Evolutionary conservation across 1,140 invertebrate species (phyloP).

Genomic region (Drosophila pectinifera): DNA sequence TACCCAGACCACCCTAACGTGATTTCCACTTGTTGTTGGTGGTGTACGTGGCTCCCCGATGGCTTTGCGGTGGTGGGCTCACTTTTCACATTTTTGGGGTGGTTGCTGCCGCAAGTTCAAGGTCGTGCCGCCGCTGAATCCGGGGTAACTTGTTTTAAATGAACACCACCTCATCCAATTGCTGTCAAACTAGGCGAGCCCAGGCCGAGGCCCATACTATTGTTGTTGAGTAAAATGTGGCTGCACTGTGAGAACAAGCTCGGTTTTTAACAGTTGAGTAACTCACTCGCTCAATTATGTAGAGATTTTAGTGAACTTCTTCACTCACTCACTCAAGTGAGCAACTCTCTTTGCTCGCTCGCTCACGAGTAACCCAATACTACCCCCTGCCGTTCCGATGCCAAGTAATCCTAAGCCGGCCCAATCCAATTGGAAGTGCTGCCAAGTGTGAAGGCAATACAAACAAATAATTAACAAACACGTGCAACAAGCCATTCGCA

Average conservation of each 20-base stretch:
- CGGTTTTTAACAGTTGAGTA: too few relatives aligned
- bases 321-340: conserved; percentile 14
- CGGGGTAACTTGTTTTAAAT: conserved; percentile 30
- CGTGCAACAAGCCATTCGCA: conserved; percentile 53
- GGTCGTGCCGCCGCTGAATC: conserved; percentile 39
- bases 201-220: not conserved
- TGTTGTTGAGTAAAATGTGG: not conserved
- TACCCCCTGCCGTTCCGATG: conserved; percentile 23
- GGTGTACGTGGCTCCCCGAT: conserved; percentile 3
- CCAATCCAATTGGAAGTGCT: conserved; percentile 42
- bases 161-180: conserved; percentile 19
- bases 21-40: conserved; percentile 37
- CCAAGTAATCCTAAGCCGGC: conserved; percentile 11
- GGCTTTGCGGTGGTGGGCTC: conserved; percentile 30
- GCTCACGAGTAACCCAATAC: not conserved
- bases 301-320: too few relatives aligned
- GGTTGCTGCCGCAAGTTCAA: conserved; percentile 65
- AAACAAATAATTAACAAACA: conserved; percentile 63
- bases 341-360: not conserved
- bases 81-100: conserved; percentile 27
- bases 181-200: conserved; percentile 32
- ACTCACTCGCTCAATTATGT: not conserved
- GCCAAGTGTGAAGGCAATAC: conserved; percentile 26
- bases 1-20: conserved; percentile 6
- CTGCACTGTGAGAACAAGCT: not conserved